Base-by-base conservation (phyloP, 37 sponge, comb jelly and placozoan genomes). In the Theonella swinhoei region DNA sequence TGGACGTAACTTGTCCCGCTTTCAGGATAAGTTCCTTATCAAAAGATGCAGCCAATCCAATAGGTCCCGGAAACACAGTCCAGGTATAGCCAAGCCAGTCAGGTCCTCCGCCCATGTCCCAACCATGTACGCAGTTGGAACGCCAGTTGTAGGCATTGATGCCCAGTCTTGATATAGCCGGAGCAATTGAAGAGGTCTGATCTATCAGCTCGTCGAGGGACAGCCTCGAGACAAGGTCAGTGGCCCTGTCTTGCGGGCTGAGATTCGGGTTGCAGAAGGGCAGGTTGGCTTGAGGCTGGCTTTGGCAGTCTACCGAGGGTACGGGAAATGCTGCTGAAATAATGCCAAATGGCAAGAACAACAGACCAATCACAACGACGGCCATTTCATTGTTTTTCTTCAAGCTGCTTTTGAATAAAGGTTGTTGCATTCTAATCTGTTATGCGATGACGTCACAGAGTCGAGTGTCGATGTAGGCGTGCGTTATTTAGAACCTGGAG, bases 31-130 rank as follows among this genome's bases (percentile, higher is more conserved):
- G 64, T 4, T 78, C 78, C 3, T 60, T 4, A 59, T 92, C 74
- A 75, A 92, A 92, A 3, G 93, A 79, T 26, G 93, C 93, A 23
- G 70, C 93, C 0, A 92, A 82, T 19, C 72, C 78, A 75, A 92
- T 92, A 22, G 93, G 93, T 25, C 89, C 89, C 1, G 93, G 89
- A 39, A 92, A 92, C 3, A 92, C 93, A 34, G 93, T 92, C 93
- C 93, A 92, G 5, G 67, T 60, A 34, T 85, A 42, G 43, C 39
- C 85, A 60, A 41, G 39, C 0, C 61, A 23, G 85, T 85, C 88
- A 62, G 80, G 81, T 0, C 93, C 93, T 25, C 81, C 85, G 8
- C 82, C 80, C 3, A n/a, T 64, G 0, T 85, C 30, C 93, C 93
- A 92, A 2, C 93, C 93, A 75, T 92, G 93, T 8, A 92, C 33